Evolutionary conservation across 2,888 invertebrate genomes (phyloP).

Genomic region (Dysmachus trigonus): DNA sequence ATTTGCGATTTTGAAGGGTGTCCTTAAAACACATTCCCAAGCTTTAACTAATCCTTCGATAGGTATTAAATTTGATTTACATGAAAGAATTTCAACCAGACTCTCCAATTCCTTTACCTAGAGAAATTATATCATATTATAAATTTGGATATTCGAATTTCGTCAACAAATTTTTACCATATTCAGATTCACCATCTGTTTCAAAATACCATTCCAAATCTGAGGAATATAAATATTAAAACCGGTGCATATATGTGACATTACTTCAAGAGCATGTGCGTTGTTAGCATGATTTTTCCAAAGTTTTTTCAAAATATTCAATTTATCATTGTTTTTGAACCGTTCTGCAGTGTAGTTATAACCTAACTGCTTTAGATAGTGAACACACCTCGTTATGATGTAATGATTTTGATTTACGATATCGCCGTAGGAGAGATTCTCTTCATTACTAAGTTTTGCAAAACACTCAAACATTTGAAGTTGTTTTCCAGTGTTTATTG

Average conservation of each 20-base stretch:
- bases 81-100: constrained; percentile 61
- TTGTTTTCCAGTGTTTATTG: constrained; percentile 58
- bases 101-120: constrained; percentile 56
- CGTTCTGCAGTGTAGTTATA: constrained; percentile 62
- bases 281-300: constrained; percentile 62
- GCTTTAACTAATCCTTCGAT: constrained; percentile 59
- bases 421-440: constrained; percentile 55
- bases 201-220: constrained; percentile 64
- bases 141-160: background rate
- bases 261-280: constrained; percentile 58
- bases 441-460: constrained; percentile 61
- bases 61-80: constrained; percentile 57
- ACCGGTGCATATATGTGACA: constrained; percentile 62
- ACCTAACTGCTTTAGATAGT: constrained; percentile 61
- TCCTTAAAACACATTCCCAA: constrained; percentile 61
- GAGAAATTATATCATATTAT: background rate
- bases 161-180: constrained; percentile 54
- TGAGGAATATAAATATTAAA: constrained; percentile 60
- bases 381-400: constrained; percentile 62
- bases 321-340: constrained; percentile 62
- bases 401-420: constrained; percentile 60
- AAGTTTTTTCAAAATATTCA: constrained; percentile 60
- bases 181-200: constrained; percentile 62
- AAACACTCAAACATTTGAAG: constrained; percentile 63
- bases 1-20: constrained; percentile 60